These are phyloP conservation scores for Aricia agestis DNA, from an alignment of 1,140 invertebrate genomes.

Conservation along the genomic window DNA sequence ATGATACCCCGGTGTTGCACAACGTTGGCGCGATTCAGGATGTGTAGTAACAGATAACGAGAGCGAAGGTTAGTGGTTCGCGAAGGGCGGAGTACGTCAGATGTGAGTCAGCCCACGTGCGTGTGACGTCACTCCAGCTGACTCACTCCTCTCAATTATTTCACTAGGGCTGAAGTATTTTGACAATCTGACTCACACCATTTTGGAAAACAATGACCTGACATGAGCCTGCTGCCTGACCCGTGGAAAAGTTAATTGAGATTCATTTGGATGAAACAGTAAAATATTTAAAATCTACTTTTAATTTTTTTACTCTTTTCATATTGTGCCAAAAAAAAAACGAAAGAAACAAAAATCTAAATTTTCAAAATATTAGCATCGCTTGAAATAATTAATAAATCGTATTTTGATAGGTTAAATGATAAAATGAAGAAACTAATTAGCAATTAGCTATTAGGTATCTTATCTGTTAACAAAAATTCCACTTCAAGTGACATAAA, in stretches of 20 bases:
- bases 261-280: neutral
- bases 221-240: neutral
- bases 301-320: too few relatives aligned
- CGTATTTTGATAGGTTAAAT: too few relatives aligned
- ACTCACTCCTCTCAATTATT: slow-evolving; percentile 42
- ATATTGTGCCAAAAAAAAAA: too few relatives aligned
- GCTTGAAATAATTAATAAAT: too few relatives aligned
- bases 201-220: slow-evolving; percentile 9
- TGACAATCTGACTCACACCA: slow-evolving; percentile 12
- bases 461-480: too few relatives aligned
- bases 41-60: slow-evolving; percentile 29
- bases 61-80: slow-evolving; percentile 34
- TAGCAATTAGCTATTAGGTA: too few relatives aligned
- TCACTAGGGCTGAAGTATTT: slow-evolving; percentile 23
- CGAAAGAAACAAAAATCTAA: too few relatives aligned
- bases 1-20: neutral
- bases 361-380: too few relatives aligned
- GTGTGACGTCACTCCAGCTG: slow-evolving; percentile 54
- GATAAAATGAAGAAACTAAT: too few relatives aligned
- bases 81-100: slow-evolving; percentile 50
- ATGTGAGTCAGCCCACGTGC: slow-evolving; percentile 58
- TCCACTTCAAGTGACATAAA: too few relatives aligned
- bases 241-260: neutral
- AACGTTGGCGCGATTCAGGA: slow-evolving; percentile 16
- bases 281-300: too few relatives aligned